phyloP scores from a whole-genome alignment of 2,888 invertebrate species.

The Diabrotica balteata region DNA sequence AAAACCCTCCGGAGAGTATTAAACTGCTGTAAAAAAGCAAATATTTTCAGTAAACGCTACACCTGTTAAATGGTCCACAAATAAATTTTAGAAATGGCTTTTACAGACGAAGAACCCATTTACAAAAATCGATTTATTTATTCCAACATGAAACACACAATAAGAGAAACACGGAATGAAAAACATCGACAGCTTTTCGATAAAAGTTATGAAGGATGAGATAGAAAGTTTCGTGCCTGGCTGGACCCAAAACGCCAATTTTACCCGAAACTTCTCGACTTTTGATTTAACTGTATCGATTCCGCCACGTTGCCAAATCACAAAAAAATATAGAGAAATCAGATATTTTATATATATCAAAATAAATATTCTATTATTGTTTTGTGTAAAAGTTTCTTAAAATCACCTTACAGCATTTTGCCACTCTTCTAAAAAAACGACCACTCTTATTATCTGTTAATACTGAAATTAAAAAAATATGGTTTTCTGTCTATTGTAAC shows the following conservation, averaged over 20 bases:
- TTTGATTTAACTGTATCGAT: constrained; percentile 19
- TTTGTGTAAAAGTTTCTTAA: no score
- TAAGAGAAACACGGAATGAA: neutral
- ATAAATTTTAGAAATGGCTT: neutral
- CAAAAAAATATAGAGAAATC: no score
- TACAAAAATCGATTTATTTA: constrained; percentile 9
- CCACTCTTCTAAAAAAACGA: no score
- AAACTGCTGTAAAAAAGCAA: no score
- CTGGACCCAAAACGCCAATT: constrained; percentile 15
- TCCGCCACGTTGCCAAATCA: no score
- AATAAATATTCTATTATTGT: no score
- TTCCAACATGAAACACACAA: constrained; percentile 1
- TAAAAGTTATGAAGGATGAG: constrained; percentile 7
- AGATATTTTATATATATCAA: no score
- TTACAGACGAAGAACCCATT: neutral
- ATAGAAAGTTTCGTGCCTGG: constrained; percentile 9
- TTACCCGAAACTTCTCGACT: constrained; percentile 18
- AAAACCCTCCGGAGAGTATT: no score
- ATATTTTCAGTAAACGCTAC: neutral
- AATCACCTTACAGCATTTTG: no score
- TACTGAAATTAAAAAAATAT: no score
- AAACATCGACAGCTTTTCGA: constrained; percentile 2
- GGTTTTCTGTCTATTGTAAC: no score
- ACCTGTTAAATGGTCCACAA: neutral
- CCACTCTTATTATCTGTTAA: no score